phyloP scores from a whole-genome alignment of 2,888 invertebrate genomes.

The Drosophila ochracea region DNA sequence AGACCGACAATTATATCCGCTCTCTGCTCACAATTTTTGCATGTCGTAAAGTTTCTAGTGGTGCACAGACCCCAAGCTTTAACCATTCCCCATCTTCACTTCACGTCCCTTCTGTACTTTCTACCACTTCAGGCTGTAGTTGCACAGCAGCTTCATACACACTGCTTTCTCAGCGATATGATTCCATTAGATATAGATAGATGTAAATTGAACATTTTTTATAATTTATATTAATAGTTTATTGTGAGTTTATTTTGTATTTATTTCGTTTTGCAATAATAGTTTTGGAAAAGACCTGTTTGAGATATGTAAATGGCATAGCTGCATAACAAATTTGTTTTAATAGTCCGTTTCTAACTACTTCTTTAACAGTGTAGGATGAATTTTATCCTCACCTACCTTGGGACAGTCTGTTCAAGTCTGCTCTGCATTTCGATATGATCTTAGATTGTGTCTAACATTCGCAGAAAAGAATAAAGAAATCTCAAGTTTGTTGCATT shows the following conservation, averaged over 20 bases:
- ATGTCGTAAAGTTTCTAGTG: constrained; percentile 81
- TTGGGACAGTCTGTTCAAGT: background rate
- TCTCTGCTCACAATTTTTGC: constrained; percentile 82
- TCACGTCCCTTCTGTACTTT: background rate
- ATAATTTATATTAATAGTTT: no score
- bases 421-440: background rate
- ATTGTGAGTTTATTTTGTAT: no score
- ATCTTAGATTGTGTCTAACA: no score
- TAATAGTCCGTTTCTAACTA: background rate
- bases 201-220: background rate
- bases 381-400: background rate
- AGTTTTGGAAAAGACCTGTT: background rate
- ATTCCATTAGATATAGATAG: background rate
- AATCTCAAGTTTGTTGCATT: background rate
- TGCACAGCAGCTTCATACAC: constrained; percentile 41
- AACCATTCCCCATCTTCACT: constrained; percentile 9
- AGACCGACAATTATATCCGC: constrained; percentile 82
- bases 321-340: background rate
- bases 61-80: constrained; percentile 63
- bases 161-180: constrained; percentile 18
- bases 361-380: background rate
- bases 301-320: background rate
- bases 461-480: background rate
- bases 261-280: background rate
- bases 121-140: constrained; percentile 10